These are phyloP conservation scores for Poeciliopsis turrubarensis DNA, from an alignment of 2,113 vertebrate genomes.

Conservation along the genomic window DNA sequence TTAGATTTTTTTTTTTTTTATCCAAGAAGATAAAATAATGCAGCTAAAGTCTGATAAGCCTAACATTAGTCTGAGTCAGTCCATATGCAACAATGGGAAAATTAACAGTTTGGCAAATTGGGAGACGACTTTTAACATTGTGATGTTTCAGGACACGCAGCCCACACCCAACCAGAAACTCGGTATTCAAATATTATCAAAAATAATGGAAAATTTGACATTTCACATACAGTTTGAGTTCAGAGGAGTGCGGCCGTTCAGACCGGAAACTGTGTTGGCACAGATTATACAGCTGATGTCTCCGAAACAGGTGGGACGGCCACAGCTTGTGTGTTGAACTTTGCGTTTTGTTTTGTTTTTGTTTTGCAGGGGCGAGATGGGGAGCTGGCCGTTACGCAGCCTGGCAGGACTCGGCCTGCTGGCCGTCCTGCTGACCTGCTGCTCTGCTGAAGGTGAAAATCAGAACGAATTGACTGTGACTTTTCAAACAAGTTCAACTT, in stretches of 20 bases:
- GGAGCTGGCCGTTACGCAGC: slow-evolving; percentile 63
- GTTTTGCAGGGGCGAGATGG: slow-evolving; percentile 72
- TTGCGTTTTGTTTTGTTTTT: slow-evolving; percentile 1
- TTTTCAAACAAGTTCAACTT: too few relatives aligned
- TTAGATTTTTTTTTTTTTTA: too few relatives aligned
- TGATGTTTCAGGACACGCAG: too few relatives aligned
- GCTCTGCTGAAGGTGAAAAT: slow-evolving; percentile 68
- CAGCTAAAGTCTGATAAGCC: neutral
- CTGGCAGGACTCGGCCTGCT: slow-evolving; percentile 52
- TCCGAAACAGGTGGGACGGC: neutral
- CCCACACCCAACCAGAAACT: neutral
- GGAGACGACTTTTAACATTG: neutral
- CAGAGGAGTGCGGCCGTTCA: too few relatives aligned
- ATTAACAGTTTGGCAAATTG: neutral
- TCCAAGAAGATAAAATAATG: neutral
- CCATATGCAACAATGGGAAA: neutral
- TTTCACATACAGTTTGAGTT: neutral
- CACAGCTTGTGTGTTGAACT: neutral
- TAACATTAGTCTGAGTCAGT: neutral
- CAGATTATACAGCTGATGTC: neutral
- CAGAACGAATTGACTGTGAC: neutral
- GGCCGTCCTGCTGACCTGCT: slow-evolving; percentile 51
- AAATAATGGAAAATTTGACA: neutral
- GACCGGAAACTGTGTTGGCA: neutral
- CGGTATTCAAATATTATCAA: neutral